phyloP scores from a whole-genome alignment of 2,888 invertebrate genomes.

The Cataglyphis altisquamis region DNA sequence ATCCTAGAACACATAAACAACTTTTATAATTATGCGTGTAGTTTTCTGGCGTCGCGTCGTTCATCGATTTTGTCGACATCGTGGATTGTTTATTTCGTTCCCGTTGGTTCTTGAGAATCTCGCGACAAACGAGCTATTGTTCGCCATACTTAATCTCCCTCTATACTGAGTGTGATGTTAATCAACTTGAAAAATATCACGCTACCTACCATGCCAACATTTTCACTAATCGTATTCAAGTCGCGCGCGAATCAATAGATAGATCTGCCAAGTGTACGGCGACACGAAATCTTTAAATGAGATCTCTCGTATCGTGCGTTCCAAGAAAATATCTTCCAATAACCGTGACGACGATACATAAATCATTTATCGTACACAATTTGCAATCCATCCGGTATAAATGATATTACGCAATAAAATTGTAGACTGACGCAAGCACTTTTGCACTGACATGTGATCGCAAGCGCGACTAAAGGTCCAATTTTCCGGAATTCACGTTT shows the following conservation, averaged over 20 bases:
- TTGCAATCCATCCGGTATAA: conserved; percentile 53
- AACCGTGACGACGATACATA: conserved; percentile 43
- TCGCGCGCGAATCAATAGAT: not conserved
- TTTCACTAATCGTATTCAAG: conserved; percentile 50
- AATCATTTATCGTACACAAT: conserved; percentile 60
- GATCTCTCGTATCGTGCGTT: conserved; percentile 19
- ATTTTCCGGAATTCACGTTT: not conserved
- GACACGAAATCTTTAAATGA: conserved; percentile 49
- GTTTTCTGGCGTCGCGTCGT: not conserved
- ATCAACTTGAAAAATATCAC: conserved; percentile 55
- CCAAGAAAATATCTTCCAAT: conserved; percentile 18
- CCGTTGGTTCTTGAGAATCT: not conserved
- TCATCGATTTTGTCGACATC: conserved; percentile 3
- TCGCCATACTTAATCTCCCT: not conserved
- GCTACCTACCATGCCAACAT: conserved; percentile 29
- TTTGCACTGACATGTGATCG: conserved; percentile 4
- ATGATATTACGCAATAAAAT: conserved; percentile 57
- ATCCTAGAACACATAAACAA: not conserved
- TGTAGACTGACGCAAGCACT: conserved; percentile 31
- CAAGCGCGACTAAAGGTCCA: conserved; percentile 17
- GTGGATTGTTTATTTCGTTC: not conserved
- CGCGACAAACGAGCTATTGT: not conserved
- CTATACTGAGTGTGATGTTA: conserved; percentile 34
- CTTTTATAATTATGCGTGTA: not conserved
- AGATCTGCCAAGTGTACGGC: conserved; percentile 14